Conservation (phyloP, 1,140 invertebrate genomes). For the Drosophila nikananu region DNA sequence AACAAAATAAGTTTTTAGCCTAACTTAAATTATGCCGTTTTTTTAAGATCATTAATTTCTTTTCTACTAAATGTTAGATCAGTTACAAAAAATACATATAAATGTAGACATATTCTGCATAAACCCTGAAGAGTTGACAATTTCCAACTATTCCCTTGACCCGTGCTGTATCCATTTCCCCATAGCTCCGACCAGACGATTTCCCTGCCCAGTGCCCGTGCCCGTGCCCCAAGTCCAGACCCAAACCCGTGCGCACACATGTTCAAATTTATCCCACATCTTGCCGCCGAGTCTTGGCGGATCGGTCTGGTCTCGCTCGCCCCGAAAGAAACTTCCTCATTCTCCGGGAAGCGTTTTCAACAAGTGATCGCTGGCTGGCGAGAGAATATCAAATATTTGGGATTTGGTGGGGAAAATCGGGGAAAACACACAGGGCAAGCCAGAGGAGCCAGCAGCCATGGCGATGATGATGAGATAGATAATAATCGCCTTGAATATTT, state of each 20-base stretch:
- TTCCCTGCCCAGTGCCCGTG: slow-evolving; percentile 45
- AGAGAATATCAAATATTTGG: slow-evolving; percentile 51
- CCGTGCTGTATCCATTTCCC: slow-evolving; percentile 50
- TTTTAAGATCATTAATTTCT: too few species aligned
- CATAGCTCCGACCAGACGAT: slow-evolving; percentile 32
- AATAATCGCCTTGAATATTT: slow-evolving; percentile 63
- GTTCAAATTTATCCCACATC: slow-evolving; percentile 76
- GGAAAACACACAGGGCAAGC: slow-evolving; percentile 17
- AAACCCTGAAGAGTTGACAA: too few species aligned
- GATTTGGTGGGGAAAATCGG: slow-evolving; percentile 17
- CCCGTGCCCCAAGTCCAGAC: slow-evolving; percentile 2
- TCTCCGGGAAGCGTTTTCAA: slow-evolving; percentile 81
- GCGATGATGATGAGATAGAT: slow-evolving; percentile 41
- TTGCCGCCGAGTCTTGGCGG: slow-evolving; percentile 22
- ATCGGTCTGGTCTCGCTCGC: slow-evolving; percentile 28
- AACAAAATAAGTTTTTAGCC: too few species aligned
- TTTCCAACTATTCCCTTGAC: slow-evolving; percentile 8
- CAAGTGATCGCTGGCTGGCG: slow-evolving; percentile 64
- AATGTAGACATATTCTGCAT: not conserved
- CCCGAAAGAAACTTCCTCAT: slow-evolving; percentile 78
- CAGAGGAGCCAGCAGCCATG: slow-evolving; percentile 22
- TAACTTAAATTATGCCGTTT: too few species aligned
- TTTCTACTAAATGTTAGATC: not conserved
- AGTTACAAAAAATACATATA: not conserved
- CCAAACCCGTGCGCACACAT: slow-evolving; percentile 30